These are phyloP conservation scores for Styela clava DNA, from an alignment of 23 tunicate genomes.

Conservation along the genomic window DNA sequence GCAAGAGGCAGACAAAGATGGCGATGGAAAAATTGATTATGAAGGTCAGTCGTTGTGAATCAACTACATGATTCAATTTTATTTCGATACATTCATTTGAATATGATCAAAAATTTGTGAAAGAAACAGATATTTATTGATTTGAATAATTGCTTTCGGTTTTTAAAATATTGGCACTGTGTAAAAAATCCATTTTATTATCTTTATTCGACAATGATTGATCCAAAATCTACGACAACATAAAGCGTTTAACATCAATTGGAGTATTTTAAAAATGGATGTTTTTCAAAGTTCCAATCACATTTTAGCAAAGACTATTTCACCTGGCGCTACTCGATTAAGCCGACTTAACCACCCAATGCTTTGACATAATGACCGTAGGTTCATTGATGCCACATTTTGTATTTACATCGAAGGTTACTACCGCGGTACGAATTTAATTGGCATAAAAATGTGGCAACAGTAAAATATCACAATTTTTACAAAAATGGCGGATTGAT, in stretches of 20 bases:
- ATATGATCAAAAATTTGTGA: not conserved
- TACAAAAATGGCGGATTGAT: not conserved
- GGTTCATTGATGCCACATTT: not conserved
- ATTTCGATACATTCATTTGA: not conserved
- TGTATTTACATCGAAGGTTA: not conserved
- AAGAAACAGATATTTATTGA: not conserved
- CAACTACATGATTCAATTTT: not conserved
- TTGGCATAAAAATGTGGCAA: no score
- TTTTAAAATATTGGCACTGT: not conserved
- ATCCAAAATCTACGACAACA: no score
- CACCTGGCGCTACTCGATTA: no score
- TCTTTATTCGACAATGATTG: no score
- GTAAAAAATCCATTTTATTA: not conserved
- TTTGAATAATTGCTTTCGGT: not conserved
- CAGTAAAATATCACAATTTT: not conserved
- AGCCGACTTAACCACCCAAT: no score
- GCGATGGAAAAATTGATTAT: constrained; percentile 85
- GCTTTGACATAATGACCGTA: no score
- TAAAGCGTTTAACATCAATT: no score
- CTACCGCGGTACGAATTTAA: no score
- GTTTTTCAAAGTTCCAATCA: no score
- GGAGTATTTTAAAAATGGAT: no score
- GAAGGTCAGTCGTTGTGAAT: constrained; percentile 32
- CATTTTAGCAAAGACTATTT: no score
- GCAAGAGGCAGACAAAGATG: constrained; percentile 87